phyloP scores from a whole-genome alignment of 2,113 vertebrate species.

The Etheostoma cragini region DNA sequence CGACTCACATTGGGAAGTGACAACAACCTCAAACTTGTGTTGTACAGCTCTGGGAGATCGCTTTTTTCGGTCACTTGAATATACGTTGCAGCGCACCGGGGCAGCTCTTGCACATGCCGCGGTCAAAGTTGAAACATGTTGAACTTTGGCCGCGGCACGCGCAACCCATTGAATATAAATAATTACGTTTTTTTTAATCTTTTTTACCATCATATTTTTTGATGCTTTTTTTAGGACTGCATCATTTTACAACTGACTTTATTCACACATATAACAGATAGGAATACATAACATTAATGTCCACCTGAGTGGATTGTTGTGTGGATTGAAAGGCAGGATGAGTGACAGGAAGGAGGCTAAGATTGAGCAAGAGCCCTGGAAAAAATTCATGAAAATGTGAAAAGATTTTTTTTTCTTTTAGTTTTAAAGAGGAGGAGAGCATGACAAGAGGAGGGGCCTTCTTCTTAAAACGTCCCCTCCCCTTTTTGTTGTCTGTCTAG shows the following conservation, averaged over 20 bases:
- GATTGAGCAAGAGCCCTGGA: neutral
- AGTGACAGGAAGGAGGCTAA: neutral
- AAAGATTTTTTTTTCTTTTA: neutral
- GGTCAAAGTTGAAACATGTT: too few relatives aligned
- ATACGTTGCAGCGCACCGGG: too few relatives aligned
- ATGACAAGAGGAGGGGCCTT: slow-evolving; percentile 1
- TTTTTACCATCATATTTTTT: neutral
- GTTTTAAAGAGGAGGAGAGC: neutral
- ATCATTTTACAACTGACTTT: neutral
- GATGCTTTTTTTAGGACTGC: neutral
- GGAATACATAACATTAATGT: neutral
- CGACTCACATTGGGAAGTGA: too few relatives aligned
- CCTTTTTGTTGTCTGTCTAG: slow-evolving; percentile 15
- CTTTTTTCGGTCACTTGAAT: too few relatives aligned
- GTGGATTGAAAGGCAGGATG: neutral
- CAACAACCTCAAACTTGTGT: too few relatives aligned
- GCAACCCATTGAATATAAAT: too few relatives aligned
- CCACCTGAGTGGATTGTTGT: neutral
- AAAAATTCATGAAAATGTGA: slow-evolving; percentile 4
- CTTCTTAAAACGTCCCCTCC: neutral
- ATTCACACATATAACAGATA: neutral
- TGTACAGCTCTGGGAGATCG: too few relatives aligned
- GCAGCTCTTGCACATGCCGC: too few relatives aligned
- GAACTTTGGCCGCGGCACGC: too few relatives aligned
- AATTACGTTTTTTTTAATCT: too few relatives aligned